Evolutionary conservation across 2,797 vertebrate species (phyloP), one percentile per base, ranked within the genome.

Genomic region (Bradypodion pumilum): DNA sequence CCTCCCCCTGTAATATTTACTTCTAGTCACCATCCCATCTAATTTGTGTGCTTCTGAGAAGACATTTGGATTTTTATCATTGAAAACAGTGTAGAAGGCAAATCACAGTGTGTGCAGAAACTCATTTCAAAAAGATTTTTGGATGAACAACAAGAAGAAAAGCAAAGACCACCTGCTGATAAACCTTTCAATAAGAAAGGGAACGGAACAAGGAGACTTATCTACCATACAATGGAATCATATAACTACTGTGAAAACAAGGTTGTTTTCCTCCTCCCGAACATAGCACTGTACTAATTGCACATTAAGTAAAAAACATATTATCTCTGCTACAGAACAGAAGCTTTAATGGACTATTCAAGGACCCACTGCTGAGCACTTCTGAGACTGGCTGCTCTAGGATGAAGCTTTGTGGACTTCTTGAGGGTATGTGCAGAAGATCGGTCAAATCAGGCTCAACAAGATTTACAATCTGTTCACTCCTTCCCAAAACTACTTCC

Each of bases 51-150:
- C 23, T 27, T 32, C 23, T 0, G 15, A 5, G 59, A 81, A 6
- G 27, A 40, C 59, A 35, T 46, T n/a, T 29, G 56, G 6, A 70
- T n/a, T 15, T n/a, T 42, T 32, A 52, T 15, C 66, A 8, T 60
- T 3, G 21, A 76, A 42, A 9, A 46, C 29, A 23, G 12, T 10
- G 5, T 5, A 19, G 40, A 79, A 32, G 42, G 83, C 19, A 78
- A 84, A 40, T 59, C 9, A 65, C 59, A 76, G 5, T 84, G 21
- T 21, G 72, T 32, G 27, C 77, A 87, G 63, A 86, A 80, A 19
- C 4, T 1, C 27, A 79, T 77, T 84, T 37, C 77, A 16, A 29
- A 63, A 15, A 52, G 13, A 35, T 32, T 60, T 70, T 21, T 0
- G 29, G 16, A 65, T 46, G 19, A 25, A 0, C 23, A 29, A 12